Percentiles rank a stretch among this genome's conserved stretches.
Conservation (phyloP, 2,113 vertebrate genomes). For the Vidua macroura region DNA sequence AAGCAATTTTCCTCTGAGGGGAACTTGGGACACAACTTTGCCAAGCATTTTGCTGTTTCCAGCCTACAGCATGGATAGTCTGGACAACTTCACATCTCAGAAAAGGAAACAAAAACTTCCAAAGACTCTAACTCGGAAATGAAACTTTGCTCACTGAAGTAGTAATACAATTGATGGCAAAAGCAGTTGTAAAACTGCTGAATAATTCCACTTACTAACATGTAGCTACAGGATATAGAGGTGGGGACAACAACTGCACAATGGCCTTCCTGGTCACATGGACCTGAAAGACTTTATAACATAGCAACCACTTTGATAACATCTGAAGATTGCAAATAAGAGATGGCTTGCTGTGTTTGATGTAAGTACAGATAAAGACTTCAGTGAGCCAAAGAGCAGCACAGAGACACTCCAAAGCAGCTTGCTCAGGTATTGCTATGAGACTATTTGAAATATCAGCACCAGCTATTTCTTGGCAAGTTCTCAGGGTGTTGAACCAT, state of each 20-base stretch:
- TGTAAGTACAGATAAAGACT: neutral
- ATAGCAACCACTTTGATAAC: neutral
- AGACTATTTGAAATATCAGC: neutral
- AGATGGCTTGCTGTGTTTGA: neutral
- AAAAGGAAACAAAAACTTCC: neutral
- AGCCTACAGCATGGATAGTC: neutral
- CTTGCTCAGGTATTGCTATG: neutral
- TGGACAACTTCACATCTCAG: neutral
- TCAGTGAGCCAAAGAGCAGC: neutral
- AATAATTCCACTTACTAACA: neutral
- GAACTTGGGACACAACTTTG: neutral
- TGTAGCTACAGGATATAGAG: neutral
- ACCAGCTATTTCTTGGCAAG: neutral
- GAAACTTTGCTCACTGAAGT: neutral
- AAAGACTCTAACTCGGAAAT: neutral
- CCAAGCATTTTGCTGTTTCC: neutral
- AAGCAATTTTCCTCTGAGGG: neutral
- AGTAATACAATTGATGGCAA: neutral
- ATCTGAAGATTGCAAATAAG: neutral
- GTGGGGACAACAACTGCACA: neutral
- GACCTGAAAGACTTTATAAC: neutral
- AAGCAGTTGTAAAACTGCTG: neutral
- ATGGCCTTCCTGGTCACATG: neutral
- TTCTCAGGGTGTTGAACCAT: neutral
- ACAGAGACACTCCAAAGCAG: neutral